phyloP scores from a whole-genome alignment of 2,888 invertebrate genomes.

The Syrista parreyssii region DNA sequence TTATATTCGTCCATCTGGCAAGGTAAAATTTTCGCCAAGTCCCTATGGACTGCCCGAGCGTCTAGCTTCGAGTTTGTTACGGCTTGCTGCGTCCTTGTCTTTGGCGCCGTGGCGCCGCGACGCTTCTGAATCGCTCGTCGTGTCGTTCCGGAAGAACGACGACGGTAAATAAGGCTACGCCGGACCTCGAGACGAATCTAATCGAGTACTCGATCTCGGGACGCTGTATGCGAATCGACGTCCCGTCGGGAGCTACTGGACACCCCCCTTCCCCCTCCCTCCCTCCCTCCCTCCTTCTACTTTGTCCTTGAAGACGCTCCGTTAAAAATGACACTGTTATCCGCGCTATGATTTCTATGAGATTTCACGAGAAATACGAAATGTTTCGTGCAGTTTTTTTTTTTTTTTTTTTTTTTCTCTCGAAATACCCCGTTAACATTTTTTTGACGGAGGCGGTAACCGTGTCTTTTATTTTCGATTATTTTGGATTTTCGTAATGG shows the following conservation, averaged over 20 bases:
- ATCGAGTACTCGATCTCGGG: not conserved
- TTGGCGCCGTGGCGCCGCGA: not conserved
- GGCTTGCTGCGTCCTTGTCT: not conserved
- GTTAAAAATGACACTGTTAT: not conserved
- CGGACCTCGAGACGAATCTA: not conserved
- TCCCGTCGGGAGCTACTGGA: not conserved
- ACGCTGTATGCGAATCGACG: not conserved
- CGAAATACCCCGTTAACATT: not conserved
- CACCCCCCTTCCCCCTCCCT: too few species aligned
- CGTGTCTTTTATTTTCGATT: not conserved
- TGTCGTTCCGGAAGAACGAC: not conserved
- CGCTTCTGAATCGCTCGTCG: not conserved
- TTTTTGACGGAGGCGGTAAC: too few species aligned
- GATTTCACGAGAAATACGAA: not conserved
- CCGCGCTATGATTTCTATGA: not conserved
- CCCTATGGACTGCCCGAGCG: not conserved
- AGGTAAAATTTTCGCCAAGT: not conserved
- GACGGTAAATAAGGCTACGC: not conserved
- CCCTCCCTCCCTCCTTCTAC: too few species aligned
- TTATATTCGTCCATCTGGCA: not conserved
- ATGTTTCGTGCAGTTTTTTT: not conserved
- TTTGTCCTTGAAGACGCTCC: not conserved
- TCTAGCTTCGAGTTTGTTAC: not conserved
- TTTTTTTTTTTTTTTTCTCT: not conserved
- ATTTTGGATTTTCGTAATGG: not conserved